A percentile compares a stretch with the other conserved stretches of the same genome.
Evolutionary conservation across 2,888 invertebrate species (phyloP).

Genomic region (Eulithis testata): DNA sequence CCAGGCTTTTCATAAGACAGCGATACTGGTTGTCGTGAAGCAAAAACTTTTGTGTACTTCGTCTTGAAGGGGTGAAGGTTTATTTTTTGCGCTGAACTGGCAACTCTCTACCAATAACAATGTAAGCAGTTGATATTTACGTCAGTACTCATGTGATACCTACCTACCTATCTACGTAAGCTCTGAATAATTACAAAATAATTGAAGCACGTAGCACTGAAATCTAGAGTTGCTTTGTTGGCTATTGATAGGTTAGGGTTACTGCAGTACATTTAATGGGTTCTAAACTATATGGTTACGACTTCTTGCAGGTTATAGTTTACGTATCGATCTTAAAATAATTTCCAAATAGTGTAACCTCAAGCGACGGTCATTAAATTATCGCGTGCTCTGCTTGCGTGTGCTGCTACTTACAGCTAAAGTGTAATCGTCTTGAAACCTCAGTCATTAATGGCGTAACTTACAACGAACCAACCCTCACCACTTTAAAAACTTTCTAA

Average conservation of each 20-base stretch:
- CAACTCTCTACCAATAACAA: too few relatives aligned
- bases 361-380: conserved; percentile 31
- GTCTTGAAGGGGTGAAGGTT: too few relatives aligned
- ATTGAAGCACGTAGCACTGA: too few relatives aligned
- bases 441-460: conserved; percentile 28
- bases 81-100: too few relatives aligned
- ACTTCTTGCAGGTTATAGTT: background rate
- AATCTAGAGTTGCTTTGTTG: background rate
- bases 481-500: conserved; percentile 23
- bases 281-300: background rate
- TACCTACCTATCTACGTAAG: too few relatives aligned
- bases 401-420: conserved; percentile 20
- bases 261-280: background rate
- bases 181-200: too few relatives aligned
- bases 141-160: too few relatives aligned
- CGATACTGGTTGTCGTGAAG: too few relatives aligned
- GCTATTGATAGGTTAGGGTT: background rate
- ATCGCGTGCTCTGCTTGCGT: conserved; percentile 40
- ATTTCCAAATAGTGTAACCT: conserved; percentile 17
- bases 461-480: conserved; percentile 16
- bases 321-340: background rate
- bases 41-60: too few relatives aligned
- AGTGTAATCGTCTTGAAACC: conserved; percentile 32
- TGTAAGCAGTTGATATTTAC: too few relatives aligned
- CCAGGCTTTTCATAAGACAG: too few relatives aligned